Conservation (phyloP, 2,888 invertebrate genomes). For the Ennomos erosarius region DNA sequence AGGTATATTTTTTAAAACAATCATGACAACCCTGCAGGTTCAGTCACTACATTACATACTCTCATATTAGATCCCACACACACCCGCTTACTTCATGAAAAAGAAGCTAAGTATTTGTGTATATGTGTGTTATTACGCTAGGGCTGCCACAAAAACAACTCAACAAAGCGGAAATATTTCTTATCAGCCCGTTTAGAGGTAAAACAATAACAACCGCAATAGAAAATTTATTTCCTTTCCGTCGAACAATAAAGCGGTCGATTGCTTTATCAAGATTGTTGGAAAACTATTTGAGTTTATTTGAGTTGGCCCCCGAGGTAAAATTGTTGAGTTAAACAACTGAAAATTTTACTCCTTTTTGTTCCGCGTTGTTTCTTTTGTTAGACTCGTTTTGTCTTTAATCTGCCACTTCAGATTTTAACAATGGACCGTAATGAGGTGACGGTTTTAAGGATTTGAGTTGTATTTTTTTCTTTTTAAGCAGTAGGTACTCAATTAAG, state of each 20-base stretch:
- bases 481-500: conserved; percentile 27
- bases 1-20: no score
- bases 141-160: conserved; percentile 10
- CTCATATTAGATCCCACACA: no score
- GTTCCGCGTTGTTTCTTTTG: conserved; percentile 32
- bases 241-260: conserved; percentile 33
- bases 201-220: conserved; percentile 33
- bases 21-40: no score
- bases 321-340: conserved; percentile 30
- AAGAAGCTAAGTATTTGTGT: not conserved
- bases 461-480: conserved; percentile 15
- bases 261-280: conserved; percentile 53
- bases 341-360: conserved; percentile 31
- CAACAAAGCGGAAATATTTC: conserved; percentile 12
- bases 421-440: conserved; percentile 34
- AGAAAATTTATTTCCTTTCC: conserved; percentile 33
- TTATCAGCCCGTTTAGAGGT: conserved; percentile 17
- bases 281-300: conserved; percentile 45
- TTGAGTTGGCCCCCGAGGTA: conserved; percentile 26
- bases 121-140: not conserved
- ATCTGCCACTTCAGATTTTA: conserved; percentile 33
- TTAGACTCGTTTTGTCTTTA: conserved; percentile 31
- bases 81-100: no score
- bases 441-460: conserved; percentile 22
- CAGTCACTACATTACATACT: no score